Percentiles rank a stretch among this genome's conserved stretches.
Conservation (phyloP, 2,888 invertebrate genomes). For the Deilephila porcellus region DNA sequence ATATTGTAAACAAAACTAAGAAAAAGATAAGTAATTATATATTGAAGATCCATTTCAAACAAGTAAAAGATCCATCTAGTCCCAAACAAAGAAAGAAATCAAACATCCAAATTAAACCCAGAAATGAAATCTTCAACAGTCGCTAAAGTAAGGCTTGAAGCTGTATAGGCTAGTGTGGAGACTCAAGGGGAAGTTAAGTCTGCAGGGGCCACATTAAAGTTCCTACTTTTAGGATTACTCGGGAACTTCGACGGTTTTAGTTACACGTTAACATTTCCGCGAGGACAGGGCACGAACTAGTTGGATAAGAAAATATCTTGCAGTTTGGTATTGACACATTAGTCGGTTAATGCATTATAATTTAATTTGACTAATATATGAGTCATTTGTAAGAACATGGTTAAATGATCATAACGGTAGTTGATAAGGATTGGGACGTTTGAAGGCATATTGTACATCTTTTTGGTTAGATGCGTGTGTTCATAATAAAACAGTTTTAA, state of each 20-base stretch:
- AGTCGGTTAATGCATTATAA: too few relatives aligned
- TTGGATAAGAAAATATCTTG: too few relatives aligned
- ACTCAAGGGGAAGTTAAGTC: background rate
- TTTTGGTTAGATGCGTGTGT: too few relatives aligned
- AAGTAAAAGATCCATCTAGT: background rate
- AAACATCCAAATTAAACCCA: background rate
- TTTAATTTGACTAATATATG: too few relatives aligned
- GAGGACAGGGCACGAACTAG: background rate
- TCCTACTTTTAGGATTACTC: conserved; percentile 25
- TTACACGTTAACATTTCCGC: conserved; percentile 15
- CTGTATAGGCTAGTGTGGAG: background rate
- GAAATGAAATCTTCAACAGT: background rate
- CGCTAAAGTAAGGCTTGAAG: background rate
- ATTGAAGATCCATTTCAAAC: too few relatives aligned
- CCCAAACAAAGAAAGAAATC: background rate
- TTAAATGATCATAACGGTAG: too few relatives aligned
- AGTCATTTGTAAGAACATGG: too few relatives aligned
- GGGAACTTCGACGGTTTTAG: conserved; percentile 9
- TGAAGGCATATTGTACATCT: too few relatives aligned
- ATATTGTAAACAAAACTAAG: too few relatives aligned
- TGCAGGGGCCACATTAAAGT: conserved; percentile 6
- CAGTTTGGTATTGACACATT: background rate
- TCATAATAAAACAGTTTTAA: too few relatives aligned
- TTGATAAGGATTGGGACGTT: too few relatives aligned
- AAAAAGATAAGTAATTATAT: too few relatives aligned